phyloP scores from a whole-genome alignment of 92 coral and sea anemone genomes.

The Actinostola sp. region DNA sequence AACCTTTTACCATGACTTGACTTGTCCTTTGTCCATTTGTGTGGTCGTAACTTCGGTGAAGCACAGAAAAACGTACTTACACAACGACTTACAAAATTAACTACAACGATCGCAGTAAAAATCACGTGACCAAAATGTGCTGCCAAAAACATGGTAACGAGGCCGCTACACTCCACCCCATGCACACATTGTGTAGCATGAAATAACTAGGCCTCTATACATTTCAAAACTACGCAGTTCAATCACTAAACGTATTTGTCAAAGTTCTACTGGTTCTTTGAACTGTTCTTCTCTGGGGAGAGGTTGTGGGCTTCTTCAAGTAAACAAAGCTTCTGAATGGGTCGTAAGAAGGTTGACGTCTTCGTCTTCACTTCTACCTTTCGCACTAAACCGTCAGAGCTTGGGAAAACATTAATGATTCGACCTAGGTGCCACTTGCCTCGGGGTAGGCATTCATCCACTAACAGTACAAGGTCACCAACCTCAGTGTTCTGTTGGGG shows the following conservation, averaged over 20 bases:
- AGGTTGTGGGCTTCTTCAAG: conserved; percentile 18
- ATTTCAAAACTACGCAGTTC: not conserved
- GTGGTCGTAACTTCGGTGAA: too few species aligned
- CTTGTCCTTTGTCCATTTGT: too few species aligned
- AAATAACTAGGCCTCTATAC: not conserved
- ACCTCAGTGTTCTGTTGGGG: conserved; percentile 28
- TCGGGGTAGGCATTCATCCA: conserved; percentile 30
- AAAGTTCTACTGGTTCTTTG: not conserved
- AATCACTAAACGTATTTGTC: not conserved
- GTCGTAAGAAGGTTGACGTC: conserved; percentile 22
- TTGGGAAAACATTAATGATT: conserved; percentile 16
- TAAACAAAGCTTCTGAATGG: conserved; percentile 28
- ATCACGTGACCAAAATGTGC: too few species aligned
- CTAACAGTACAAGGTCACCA: conserved; percentile 38
- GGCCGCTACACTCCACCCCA: conserved; percentile 9
- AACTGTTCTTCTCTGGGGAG: not conserved
- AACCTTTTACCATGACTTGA: too few species aligned
- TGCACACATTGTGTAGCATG: not conserved
- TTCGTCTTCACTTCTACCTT: conserved; percentile 30
- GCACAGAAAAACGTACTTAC: too few species aligned
- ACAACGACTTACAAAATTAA: too few species aligned
- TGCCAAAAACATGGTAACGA: too few species aligned
- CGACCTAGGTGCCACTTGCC: conserved; percentile 36
- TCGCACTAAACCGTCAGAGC: conserved; percentile 23
- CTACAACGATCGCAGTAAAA: too few species aligned